Percentiles rank a stretch among this genome's conserved stretches.
phyloP scores from a whole-genome alignment of 2,113 vertebrate genomes.

The Progne subis region DNA sequence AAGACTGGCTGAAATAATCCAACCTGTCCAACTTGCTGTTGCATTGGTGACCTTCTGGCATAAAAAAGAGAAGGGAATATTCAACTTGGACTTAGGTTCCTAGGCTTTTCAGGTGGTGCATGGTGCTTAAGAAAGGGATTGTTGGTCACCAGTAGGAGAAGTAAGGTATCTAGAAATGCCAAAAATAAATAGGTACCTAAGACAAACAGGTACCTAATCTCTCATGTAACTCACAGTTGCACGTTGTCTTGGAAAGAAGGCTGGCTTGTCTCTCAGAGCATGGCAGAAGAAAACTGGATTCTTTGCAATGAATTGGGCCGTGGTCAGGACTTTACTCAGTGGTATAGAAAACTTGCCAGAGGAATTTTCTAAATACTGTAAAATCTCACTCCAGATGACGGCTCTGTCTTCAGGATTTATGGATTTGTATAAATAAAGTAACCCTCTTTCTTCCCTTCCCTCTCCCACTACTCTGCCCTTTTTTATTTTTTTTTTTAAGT shows the following conservation, averaged over 20 bases:
- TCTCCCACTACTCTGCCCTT: fast-evolving
- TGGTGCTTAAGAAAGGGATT: neutral
- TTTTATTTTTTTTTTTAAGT: neutral
- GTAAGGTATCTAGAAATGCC: neutral
- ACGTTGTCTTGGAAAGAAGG: neutral
- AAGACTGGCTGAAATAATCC: neutral
- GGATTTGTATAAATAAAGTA: neutral
- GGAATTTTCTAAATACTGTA: neutral
- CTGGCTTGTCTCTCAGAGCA: neutral
- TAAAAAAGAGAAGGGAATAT: neutral
- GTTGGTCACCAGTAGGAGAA: neutral
- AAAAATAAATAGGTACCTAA: neutral
- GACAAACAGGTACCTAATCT: neutral
- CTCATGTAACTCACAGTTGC: neutral
- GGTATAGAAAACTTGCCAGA: neutral
- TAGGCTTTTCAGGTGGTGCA: neutral
- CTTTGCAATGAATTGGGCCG: neutral
- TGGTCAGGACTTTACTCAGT: neutral
- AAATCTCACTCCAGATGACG: neutral
- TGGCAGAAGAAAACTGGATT: neutral
- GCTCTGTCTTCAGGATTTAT: neutral
- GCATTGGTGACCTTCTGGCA: neutral
- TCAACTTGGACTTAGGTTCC: neutral
- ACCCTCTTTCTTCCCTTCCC: neutral
- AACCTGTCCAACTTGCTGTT: neutral